These are phyloP conservation scores for Ectemnius continuus DNA, from an alignment of 2,888 invertebrate species.

Conservation along the genomic window DNA sequence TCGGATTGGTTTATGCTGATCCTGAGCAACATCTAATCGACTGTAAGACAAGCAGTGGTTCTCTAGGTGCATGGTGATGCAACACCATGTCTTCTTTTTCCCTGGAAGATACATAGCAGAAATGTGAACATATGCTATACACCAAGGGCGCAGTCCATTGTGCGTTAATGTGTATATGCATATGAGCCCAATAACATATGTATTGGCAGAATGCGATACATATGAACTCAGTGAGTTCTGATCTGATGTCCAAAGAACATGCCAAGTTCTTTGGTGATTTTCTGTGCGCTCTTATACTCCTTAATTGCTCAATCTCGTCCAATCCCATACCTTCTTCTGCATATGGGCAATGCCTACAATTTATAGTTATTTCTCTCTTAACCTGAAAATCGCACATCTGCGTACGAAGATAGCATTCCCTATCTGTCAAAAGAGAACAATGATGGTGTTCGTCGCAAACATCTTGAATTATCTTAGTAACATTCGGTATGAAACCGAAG, in stretches of 20 bases:
- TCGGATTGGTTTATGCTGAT: constrained; percentile 87
- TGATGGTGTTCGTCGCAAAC: constrained; percentile 34
- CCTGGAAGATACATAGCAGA: constrained; percentile 43
- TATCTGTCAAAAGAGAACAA: constrained; percentile 42
- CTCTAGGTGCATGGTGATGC: constrained; percentile 75
- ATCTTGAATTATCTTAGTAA: constrained; percentile 50
- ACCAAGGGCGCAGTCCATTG: constrained; percentile 31
- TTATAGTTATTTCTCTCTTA: constrained; percentile 18
- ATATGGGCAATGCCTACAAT: no score
- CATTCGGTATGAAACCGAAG: constrained; percentile 51
- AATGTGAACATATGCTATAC: constrained; percentile 31
- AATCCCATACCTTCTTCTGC: no score
- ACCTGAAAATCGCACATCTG: constrained; percentile 25
- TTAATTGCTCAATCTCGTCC: no score
- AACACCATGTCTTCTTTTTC: constrained; percentile 44
- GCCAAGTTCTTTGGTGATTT: constrained; percentile 17
- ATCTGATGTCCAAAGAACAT: constrained; percentile 42
- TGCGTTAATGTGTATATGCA: constrained; percentile 39
- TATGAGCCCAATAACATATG: constrained; percentile 47
- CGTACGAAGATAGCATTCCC: constrained; percentile 15
- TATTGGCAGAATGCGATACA: constrained; percentile 44
- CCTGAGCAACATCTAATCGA: constrained; percentile 87
- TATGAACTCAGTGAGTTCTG: constrained; percentile 33
- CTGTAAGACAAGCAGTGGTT: constrained; percentile 89
- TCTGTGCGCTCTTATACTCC: no score